Conservation (phyloP, 2,113 vertebrate species). For the Lasiurus borealis region DNA sequence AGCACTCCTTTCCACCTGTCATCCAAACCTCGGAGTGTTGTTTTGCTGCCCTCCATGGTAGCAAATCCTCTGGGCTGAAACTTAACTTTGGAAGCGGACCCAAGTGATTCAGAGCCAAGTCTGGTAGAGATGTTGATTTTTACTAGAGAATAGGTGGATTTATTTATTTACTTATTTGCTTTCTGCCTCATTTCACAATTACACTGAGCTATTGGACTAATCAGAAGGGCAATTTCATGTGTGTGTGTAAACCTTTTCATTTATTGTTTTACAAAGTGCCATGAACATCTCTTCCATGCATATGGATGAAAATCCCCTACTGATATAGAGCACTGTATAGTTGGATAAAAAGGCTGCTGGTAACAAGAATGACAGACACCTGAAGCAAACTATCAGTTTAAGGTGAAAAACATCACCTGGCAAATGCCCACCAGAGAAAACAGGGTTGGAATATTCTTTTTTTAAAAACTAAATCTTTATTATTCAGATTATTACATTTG, state of each 20-base stretch:
- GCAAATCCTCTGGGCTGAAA: constrained; percentile 67
- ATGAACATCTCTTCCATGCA: not conserved
- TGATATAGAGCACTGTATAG: not conserved
- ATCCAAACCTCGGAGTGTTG: constrained; percentile 19
- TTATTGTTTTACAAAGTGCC: not conserved
- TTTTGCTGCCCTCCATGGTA: constrained; percentile 66
- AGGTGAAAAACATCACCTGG: not conserved
- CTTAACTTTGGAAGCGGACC: constrained; percentile 50
- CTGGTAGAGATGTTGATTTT: constrained; percentile 61
- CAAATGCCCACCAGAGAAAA: not conserved
- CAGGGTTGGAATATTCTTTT: not conserved
- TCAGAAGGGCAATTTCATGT: not conserved
- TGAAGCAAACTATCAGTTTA: not conserved
- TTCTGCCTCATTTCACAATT: constrained; percentile 63
- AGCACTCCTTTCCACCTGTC: not conserved
- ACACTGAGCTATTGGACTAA: not conserved
- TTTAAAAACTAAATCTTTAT: too few species aligned
- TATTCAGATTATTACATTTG: too few species aligned
- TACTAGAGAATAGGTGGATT: constrained; percentile 51
- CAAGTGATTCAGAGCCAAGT: constrained; percentile 63
- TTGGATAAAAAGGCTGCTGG: not conserved
- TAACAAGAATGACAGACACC: not conserved
- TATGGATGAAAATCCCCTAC: not conserved
- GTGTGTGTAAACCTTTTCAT: not conserved
- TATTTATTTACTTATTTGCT: constrained; percentile 56